Evolutionary conservation across 2,888 invertebrate species (phyloP).

Genomic region (Orthosia incerta): DNA sequence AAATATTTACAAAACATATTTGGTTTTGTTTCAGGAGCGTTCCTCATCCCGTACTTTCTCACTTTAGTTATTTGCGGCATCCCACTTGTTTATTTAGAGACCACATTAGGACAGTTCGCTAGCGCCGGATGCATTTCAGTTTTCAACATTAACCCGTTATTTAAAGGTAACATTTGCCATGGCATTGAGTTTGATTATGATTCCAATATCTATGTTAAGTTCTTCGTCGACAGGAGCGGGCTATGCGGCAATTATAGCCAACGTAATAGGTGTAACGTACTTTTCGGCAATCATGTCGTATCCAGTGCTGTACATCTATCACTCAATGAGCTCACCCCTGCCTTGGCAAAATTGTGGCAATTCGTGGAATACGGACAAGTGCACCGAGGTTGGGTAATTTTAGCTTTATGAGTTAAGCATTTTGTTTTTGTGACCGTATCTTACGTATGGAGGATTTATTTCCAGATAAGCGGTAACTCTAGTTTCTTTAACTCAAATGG

Average conservation of each 20-base stretch:
- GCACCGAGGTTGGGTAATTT: constrained; percentile 90
- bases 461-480: constrained; percentile 84
- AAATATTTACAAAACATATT: neutral
- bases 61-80: constrained; percentile 96
- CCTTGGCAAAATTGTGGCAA: constrained; percentile 95
- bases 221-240: constrained; percentile 93
- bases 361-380: constrained; percentile 95
- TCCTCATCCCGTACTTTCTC: constrained; percentile 96
- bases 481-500: constrained; percentile 78
- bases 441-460: constrained; percentile 54
- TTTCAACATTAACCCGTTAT: constrained; percentile 95
- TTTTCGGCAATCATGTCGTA: constrained; percentile 97
- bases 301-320: constrained; percentile 95
- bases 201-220: constrained; percentile 48
- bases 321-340: constrained; percentile 92
- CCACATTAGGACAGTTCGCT: constrained; percentile 96
- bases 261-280: constrained; percentile 95
- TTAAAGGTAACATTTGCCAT: constrained; percentile 93
- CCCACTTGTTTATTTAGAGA: constrained; percentile 97
- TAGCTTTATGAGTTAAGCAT: constrained; percentile 53
- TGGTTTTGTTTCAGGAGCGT: constrained; percentile 92
- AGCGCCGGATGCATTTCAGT: constrained; percentile 95
- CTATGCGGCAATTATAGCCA: constrained; percentile 95
- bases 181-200: constrained; percentile 39
- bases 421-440: constrained; percentile 33